phyloP scores from a whole-genome alignment of 2,888 invertebrate genomes.

The Rhaphigaster nebulosa region DNA sequence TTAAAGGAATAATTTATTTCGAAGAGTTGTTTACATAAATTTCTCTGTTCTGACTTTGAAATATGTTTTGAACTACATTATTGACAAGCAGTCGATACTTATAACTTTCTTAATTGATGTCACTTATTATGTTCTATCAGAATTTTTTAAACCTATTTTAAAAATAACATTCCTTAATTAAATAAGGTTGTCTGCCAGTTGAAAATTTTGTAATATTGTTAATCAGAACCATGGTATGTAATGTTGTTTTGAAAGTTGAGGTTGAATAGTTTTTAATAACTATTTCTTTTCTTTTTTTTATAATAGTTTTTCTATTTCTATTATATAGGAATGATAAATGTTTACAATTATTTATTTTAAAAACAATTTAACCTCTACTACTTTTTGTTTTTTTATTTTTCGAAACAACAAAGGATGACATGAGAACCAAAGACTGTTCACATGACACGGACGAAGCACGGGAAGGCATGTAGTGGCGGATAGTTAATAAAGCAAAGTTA shows the following conservation, averaged over 20 bases:
- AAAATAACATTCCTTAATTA: not conserved
- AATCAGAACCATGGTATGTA: not conserved
- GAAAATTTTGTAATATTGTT: not conserved
- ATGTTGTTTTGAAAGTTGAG: slow-evolving; percentile 40
- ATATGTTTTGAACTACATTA: not conserved
- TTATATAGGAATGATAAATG: slow-evolving; percentile 19
- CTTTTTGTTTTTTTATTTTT: not conserved
- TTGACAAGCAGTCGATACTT: not conserved
- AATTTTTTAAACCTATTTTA: not conserved
- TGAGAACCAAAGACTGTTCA: slow-evolving; percentile 46
- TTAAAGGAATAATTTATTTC: not conserved
- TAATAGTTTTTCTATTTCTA: not conserved
- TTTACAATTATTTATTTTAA: slow-evolving; percentile 6
- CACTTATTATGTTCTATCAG: not conserved
- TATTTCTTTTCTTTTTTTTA: not conserved
- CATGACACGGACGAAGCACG: slow-evolving; percentile 42
- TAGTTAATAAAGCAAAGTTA: not conserved
- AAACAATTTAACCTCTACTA: not conserved
- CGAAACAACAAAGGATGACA: not conserved
- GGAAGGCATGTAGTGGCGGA: slow-evolving; percentile 27
- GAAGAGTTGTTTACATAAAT: not conserved
- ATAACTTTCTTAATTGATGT: not conserved
- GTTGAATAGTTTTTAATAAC: slow-evolving; percentile 6
- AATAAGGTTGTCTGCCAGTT: not conserved
- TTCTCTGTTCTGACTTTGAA: not conserved